These are phyloP conservation scores for Dendrocincla fuliginosa DNA, from an alignment of 2,797 vertebrate species.

Conservation along the genomic window DNA sequence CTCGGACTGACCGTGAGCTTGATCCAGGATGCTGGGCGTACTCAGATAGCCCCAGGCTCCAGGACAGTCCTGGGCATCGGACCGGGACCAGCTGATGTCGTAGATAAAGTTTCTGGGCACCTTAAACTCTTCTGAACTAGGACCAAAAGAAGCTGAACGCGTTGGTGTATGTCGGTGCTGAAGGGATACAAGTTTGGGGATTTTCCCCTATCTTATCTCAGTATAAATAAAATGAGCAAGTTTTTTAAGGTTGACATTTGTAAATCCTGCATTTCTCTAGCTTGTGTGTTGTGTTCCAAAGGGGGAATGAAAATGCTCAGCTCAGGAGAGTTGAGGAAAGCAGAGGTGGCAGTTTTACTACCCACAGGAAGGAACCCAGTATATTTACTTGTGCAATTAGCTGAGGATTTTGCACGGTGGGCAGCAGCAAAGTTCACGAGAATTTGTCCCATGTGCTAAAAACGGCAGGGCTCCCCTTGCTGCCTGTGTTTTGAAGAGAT, in stretches of 20 bases:
- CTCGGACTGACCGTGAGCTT: slow-evolving; percentile 89
- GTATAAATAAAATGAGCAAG: background rate
- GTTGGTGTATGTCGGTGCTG: rapidly evolving
- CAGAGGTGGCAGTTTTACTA: background rate
- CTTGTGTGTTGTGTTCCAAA: background rate
- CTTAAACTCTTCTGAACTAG: slow-evolving; percentile 87
- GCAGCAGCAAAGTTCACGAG: background rate
- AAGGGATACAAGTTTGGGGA: background rate
- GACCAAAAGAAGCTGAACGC: background rate
- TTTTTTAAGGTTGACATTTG: background rate
- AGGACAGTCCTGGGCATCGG: slow-evolving; percentile 92
- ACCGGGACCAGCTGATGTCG: slow-evolving; percentile 86
- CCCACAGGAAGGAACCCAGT: rapidly evolving
- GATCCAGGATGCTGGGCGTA: slow-evolving; percentile 95
- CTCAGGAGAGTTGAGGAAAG: background rate
- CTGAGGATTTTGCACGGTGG: background rate
- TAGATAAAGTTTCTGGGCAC: slow-evolving; percentile 91
- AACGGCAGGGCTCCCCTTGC: background rate
- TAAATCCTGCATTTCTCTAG: background rate
- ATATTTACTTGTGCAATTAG: background rate
- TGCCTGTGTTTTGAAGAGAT: background rate
- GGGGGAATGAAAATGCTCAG: background rate
- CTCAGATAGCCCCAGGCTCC: slow-evolving; percentile 93
- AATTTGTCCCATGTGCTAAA: background rate
- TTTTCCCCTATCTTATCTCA: background rate